These are phyloP conservation scores for Macrosteles quadrilineatus DNA, from an alignment of 1,140 invertebrate genomes.

Conservation along the genomic window DNA sequence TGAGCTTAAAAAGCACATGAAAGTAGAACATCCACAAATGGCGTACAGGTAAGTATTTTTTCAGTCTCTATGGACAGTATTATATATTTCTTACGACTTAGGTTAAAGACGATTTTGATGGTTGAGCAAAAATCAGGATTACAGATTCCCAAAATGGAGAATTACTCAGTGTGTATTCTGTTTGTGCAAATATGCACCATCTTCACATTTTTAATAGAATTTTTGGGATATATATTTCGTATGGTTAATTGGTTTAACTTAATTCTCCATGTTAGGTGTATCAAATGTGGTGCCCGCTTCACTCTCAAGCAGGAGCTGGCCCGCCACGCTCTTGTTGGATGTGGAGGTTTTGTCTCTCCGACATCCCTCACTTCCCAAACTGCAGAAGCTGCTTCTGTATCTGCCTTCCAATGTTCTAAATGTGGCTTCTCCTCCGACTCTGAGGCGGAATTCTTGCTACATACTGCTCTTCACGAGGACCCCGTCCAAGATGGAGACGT, in stretches of 20 bases:
- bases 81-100: too few species aligned
- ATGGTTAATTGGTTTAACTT: too few species aligned
- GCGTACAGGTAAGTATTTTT: constrained; percentile 66
- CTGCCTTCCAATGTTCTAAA: constrained; percentile 45
- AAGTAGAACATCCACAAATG: constrained; percentile 60
- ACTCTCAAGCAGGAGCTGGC: constrained; percentile 70
- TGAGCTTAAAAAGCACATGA: constrained; percentile 66
- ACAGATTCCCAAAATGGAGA: too few species aligned
- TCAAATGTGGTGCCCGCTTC: constrained; percentile 63
- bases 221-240: too few species aligned
- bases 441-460: constrained; percentile 63
- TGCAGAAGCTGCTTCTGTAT: not conserved
- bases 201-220: too few species aligned
- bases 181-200: too few species aligned
- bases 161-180: too few species aligned
- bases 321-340: constrained; percentile 57
- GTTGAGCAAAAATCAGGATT: too few species aligned
- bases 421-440: constrained; percentile 54
- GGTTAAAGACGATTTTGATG: too few species aligned
- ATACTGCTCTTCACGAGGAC: constrained; percentile 61
- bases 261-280: constrained; percentile 25
- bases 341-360: not conserved
- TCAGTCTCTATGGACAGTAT: too few species aligned
- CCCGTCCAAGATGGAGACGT: constrained; percentile 36
- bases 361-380: not conserved